Conservation (phyloP, 2,113 vertebrate genomes). For the Promerops cafer region DNA sequence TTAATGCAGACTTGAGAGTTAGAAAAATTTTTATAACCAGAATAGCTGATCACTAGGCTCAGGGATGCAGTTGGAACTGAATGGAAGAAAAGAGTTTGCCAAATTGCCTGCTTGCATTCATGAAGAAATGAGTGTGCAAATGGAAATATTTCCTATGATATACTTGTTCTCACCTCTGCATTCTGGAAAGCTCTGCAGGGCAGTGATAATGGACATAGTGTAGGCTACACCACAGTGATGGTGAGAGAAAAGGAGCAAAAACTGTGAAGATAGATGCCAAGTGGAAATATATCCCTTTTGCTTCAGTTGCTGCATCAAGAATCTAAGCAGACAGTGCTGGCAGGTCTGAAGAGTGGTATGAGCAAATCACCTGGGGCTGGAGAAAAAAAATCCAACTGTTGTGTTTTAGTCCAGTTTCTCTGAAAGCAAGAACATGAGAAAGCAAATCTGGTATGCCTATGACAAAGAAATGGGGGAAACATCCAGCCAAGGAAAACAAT, state of each 20-base stretch:
- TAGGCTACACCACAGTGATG: background rate
- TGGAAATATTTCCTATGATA: background rate
- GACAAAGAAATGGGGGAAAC: background rate
- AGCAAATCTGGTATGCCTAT: background rate
- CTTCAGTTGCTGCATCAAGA: background rate
- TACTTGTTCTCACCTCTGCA: background rate
- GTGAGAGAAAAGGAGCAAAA: background rate
- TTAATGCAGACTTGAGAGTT: conserved; percentile 58
- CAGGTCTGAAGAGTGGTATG: background rate
- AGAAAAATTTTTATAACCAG: conserved; percentile 66
- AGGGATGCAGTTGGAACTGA: background rate
- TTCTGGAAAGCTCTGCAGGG: background rate
- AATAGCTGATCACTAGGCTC: conserved; percentile 73
- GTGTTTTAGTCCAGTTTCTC: background rate
- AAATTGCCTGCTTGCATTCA: background rate
- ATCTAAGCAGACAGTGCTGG: background rate
- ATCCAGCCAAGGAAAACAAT: background rate
- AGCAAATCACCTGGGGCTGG: background rate
- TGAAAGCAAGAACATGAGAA: background rate
- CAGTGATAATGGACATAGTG: background rate
- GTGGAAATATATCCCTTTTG: background rate
- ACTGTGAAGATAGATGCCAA: background rate
- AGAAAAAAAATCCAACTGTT: background rate
- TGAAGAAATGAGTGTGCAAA: background rate
- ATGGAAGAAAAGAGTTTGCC: background rate